phyloP scores from a whole-genome alignment of 2,113 vertebrate genomes.

The Entosphenus tridentatus region DNA sequence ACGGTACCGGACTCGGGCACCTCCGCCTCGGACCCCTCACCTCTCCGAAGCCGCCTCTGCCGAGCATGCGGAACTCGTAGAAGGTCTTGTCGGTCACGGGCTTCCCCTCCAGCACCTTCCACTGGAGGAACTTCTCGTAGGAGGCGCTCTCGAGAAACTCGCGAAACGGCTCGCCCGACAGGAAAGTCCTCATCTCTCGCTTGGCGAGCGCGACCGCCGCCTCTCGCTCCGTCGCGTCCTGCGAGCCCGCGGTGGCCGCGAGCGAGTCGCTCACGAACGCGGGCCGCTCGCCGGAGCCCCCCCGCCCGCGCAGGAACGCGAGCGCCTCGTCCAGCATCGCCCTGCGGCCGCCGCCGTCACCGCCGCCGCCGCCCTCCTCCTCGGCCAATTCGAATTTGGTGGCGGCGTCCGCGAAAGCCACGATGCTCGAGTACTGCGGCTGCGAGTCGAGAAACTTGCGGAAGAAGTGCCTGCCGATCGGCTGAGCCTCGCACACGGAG shows the following conservation, averaged over 20 bases:
- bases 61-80: conserved; percentile 57
- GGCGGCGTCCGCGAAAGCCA: conserved; percentile 44
- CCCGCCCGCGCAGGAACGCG: conserved; percentile 28
- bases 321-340: conserved; percentile 26
- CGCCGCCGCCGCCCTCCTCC: conserved; percentile 28
- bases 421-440: conserved; percentile 22
- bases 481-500: conserved; percentile 48
- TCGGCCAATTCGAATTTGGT: conserved; percentile 41
- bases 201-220: conserved; percentile 29
- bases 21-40: conserved; percentile 20
- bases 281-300: conserved; percentile 29
- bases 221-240: conserved; percentile 24
- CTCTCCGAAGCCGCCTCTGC: conserved; percentile 77
- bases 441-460: conserved; percentile 27
- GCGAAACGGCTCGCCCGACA: conserved; percentile 40
- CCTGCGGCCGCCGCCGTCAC: conserved; percentile 8
- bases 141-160: conserved; percentile 39
- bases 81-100: conserved; percentile 58
- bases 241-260: conserved; percentile 29
- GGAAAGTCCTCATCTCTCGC: conserved; percentile 27
- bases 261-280: conserved; percentile 32
- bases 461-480: conserved; percentile 52
- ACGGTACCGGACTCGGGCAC: too few species aligned
- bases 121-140: conserved; percentile 56
- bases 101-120: conserved; percentile 68